Evolutionary conservation across 2,113 vertebrate genomes (phyloP).

Genomic region (Lota lota): DNA sequence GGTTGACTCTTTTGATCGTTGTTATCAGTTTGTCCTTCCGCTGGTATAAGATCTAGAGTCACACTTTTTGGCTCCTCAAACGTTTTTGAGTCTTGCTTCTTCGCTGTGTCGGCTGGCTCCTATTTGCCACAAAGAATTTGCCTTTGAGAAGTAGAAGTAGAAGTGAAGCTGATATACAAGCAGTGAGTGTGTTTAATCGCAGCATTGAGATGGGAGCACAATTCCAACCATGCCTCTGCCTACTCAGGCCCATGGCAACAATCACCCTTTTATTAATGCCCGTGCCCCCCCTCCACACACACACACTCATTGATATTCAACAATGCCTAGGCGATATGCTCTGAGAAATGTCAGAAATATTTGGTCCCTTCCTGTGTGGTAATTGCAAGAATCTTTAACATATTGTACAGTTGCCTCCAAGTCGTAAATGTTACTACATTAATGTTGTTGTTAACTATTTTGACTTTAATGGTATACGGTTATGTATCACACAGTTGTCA

Average conservation of each 20-base stretch:
- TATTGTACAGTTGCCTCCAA: neutral
- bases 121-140: slow-evolving; percentile 66
- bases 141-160: slow-evolving; percentile 57
- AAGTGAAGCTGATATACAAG: slow-evolving; percentile 57
- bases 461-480: no score
- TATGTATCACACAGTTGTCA: no score
- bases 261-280: slow-evolving; percentile 75
- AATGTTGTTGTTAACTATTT: neutral
- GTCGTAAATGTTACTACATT: neutral
- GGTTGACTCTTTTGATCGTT: slow-evolving; percentile 32
- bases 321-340: slow-evolving; percentile 70
- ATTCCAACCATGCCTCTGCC: slow-evolving; percentile 82
- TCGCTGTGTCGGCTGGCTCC: slow-evolving; percentile 53
- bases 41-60: slow-evolving; percentile 28
- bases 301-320: slow-evolving; percentile 80
- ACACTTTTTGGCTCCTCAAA: slow-evolving; percentile 38
- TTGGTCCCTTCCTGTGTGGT: slow-evolving; percentile 34
- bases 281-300: slow-evolving; percentile 43
- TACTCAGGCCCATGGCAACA: slow-evolving; percentile 72
- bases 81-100: slow-evolving; percentile 44
- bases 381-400: slow-evolving; percentile 4
- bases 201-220: slow-evolving; percentile 75
- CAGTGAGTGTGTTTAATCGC: slow-evolving; percentile 67
- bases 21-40: slow-evolving; percentile 28
- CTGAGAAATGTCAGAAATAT: slow-evolving; percentile 49